Evolutionary conservation across 2,888 invertebrate species (phyloP), one percentile per base, ranked within the genome.

Genomic region (Pristionchus mayeri): DNA sequence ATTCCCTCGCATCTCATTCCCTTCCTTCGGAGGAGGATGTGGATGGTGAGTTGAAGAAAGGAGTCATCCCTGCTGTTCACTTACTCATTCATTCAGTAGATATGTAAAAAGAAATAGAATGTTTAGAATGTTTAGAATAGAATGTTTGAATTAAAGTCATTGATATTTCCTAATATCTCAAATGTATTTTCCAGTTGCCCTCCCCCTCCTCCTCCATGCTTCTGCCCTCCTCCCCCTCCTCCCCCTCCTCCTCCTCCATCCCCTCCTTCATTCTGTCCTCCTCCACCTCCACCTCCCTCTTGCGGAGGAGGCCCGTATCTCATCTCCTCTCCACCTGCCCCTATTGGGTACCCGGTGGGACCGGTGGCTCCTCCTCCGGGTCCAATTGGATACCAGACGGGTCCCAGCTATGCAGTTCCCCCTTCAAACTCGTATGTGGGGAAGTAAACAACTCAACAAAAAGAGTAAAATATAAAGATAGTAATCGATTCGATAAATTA

Each of bases 201-300:
- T n/a, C 71, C 71, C 1, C 71, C 71, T 9, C 71, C 71, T 0
- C 40, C 40, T 11, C 40, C 71, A 40, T 71, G 71, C 40, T 37
- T 71, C 71, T 44, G 40, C 16, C 24, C 40, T 0, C 71, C 71
- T 13, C 67, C 67, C 18, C 71, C 71, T 7, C 63, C 63, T 37
- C 71, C 71, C 24, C 71, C 54, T 37, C 71, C 71, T 24, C 71
- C 71, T 44, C 71, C 71, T 2, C 71, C 71, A 6, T 24, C 71
- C 24, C 67, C 67, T 37, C 71, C 71, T 44, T 30, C 71, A 7
- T 2, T 71, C 40, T 71, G 71, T 24, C 71, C 71, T 44, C 71
- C 71, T 2, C 71, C 71, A 6, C 44, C 71, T 40, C 67, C 67
- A 18, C 71, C 40, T 1, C 13, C 40, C 7, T 71, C 40, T 24